These are phyloP conservation scores for Byasa hedistus DNA, from an alignment of 2,888 invertebrate genomes.

Conservation along the genomic window DNA sequence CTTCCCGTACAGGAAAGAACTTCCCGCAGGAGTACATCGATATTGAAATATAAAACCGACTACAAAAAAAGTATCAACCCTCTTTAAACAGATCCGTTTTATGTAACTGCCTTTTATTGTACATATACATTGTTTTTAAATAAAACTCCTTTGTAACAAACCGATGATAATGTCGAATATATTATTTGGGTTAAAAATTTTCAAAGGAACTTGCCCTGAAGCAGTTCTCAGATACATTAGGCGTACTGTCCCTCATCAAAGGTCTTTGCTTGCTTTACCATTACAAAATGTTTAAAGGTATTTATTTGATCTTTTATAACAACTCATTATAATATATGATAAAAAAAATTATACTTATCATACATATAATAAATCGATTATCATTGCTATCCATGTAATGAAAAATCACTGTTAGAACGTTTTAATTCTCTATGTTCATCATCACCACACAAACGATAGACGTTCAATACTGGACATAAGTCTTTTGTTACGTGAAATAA, in stretches of 20 bases:
- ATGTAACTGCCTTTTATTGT: not conserved
- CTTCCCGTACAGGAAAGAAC: not conserved
- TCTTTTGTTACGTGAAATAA: not conserved
- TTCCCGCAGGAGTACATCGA: not conserved
- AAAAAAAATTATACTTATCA: not conserved
- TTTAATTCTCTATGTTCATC: too few relatives aligned
- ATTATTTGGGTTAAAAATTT: constrained; percentile 8
- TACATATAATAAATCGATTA: not conserved
- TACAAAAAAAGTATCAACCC: constrained; percentile 1
- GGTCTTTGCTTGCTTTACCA: not conserved
- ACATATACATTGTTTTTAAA: constrained; percentile 2
- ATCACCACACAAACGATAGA: too few relatives aligned
- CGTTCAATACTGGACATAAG: too few relatives aligned
- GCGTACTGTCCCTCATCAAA: not conserved
- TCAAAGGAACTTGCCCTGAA: constrained; percentile 5
- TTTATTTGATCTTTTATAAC: too few relatives aligned
- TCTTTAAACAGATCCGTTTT: constrained; percentile 5
- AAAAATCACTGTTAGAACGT: not conserved
- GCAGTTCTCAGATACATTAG: not conserved
- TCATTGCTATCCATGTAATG: not conserved
- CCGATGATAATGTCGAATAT: not conserved
- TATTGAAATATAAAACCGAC: constrained; percentile 4
- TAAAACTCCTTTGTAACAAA: not conserved
- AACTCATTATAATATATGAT: not conserved
- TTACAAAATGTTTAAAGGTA: not conserved